A percentile compares a stretch with the other conserved stretches of the same genome.
These are phyloP conservation scores for Paracentrotus lividus DNA, from an alignment of 53 echinoderm and acorn worm species.

Conservation along the genomic window DNA sequence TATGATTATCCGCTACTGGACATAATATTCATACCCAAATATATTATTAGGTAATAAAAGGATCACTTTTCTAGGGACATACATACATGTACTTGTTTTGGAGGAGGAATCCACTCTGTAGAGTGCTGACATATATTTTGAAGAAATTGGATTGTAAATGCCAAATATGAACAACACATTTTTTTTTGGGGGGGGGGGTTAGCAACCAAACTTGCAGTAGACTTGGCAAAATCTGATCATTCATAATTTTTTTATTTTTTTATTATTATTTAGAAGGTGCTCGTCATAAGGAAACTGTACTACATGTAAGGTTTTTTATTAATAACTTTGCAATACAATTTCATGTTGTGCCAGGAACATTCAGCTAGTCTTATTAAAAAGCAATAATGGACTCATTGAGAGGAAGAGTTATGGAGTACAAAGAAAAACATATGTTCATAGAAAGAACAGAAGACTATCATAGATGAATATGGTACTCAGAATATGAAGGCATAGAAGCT, in stretches of 20 bases:
- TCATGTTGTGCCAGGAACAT: not conserved
- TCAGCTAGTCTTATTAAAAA: not conserved
- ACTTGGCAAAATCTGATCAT: not conserved
- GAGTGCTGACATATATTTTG: no score
- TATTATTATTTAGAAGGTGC: not conserved
- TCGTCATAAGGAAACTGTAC: not conserved
- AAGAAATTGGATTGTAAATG: not conserved
- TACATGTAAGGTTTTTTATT: not conserved
- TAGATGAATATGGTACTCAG: conserved; percentile 1
- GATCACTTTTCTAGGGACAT: no score
- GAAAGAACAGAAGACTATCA: not conserved
- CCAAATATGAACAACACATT: not conserved
- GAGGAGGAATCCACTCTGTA: no score
- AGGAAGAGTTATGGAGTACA: not conserved
- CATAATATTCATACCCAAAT: no score
- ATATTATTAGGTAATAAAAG: no score
- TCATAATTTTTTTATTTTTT: not conserved
- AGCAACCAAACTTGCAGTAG: not conserved
- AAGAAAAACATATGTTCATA: not conserved
- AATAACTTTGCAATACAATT: not conserved
- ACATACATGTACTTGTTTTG: no score
- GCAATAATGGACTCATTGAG: not conserved
- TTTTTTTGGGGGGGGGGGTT: not conserved
- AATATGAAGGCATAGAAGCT: conserved; percentile 33
- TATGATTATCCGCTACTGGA: no score